phyloP scores from a whole-genome alignment of 2,113 vertebrate species.

The Peromyscus maniculatus region DNA sequence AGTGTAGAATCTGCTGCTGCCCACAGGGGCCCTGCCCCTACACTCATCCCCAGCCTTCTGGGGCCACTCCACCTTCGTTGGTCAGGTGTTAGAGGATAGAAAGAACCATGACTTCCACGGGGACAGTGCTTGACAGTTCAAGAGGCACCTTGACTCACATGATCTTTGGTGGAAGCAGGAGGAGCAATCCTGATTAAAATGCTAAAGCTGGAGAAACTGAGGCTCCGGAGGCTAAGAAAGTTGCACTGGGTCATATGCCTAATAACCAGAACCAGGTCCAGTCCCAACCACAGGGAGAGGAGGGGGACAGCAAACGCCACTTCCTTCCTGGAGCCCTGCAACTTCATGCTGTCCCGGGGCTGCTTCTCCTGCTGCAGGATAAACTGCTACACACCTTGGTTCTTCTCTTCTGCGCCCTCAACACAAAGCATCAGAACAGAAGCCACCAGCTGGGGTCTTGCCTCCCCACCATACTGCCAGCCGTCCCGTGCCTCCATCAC shows the following conservation, averaged over 20 bases:
- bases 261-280: not conserved
- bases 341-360: too few species aligned
- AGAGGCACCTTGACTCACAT: rapidly evolving
- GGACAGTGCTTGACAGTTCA: not conserved
- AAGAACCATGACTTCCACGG: not conserved
- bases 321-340: not conserved
- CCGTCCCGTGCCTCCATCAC: too few species aligned
- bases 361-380: not conserved
- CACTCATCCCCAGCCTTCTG: not conserved
- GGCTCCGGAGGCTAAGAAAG: not conserved
- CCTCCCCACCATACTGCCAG: not conserved
- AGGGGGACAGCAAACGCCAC: not conserved
- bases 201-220: not conserved
- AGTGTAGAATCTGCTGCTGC: not conserved
- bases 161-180: not conserved
- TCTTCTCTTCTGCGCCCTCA: not conserved
- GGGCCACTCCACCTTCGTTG: not conserved
- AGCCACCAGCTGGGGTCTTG: not conserved
- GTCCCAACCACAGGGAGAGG: not conserved
- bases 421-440: not conserved
- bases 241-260: not conserved
- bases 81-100: not conserved
- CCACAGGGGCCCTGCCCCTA: not conserved
- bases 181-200: not conserved
- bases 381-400: not conserved